These are phyloP conservation scores for Micoletzkya japonica DNA, from an alignment of 2,888 invertebrate species.

Conservation along the genomic window DNA sequence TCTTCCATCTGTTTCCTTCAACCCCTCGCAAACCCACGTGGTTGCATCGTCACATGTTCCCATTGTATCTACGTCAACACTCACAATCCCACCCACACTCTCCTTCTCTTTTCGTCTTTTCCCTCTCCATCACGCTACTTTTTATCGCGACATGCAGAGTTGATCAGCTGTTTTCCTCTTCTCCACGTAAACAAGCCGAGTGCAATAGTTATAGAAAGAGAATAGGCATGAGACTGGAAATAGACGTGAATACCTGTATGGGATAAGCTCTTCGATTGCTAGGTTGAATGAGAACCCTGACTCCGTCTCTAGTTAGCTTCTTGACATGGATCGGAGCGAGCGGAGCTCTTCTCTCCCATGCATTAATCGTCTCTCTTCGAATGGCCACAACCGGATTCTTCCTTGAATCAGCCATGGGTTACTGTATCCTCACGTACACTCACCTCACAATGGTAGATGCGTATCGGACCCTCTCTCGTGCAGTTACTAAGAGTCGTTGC, in stretches of 20 bases:
- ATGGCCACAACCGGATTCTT: slow-evolving; percentile 48
- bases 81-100: slow-evolving; percentile 1
- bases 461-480: slow-evolving; percentile 23
- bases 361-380: slow-evolving; percentile 68
- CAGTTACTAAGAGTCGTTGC: slow-evolving; percentile 14
- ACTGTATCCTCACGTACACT: background rate
- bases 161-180: background rate
- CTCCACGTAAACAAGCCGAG: slow-evolving; percentile 6
- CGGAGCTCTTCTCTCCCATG: slow-evolving; percentile 80
- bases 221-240: background rate
- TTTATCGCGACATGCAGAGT: slow-evolving; percentile 7
- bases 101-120: background rate
- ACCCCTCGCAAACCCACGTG: no score
- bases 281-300: slow-evolving; percentile 95
- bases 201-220: background rate
- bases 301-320: slow-evolving; percentile 81
- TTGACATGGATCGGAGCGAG: slow-evolving; percentile 88
- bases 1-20: no score
- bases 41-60: no score
- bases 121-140: slow-evolving; percentile 5
- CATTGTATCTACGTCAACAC: no score
- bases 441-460: slow-evolving; percentile 19
- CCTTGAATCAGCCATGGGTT: background rate
- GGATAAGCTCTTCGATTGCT: slow-evolving; percentile 96
- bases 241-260: slow-evolving; percentile 75